Evolutionary conservation across 2,888 invertebrate genomes (phyloP).

Genomic region (Drosophila barbarae): DNA sequence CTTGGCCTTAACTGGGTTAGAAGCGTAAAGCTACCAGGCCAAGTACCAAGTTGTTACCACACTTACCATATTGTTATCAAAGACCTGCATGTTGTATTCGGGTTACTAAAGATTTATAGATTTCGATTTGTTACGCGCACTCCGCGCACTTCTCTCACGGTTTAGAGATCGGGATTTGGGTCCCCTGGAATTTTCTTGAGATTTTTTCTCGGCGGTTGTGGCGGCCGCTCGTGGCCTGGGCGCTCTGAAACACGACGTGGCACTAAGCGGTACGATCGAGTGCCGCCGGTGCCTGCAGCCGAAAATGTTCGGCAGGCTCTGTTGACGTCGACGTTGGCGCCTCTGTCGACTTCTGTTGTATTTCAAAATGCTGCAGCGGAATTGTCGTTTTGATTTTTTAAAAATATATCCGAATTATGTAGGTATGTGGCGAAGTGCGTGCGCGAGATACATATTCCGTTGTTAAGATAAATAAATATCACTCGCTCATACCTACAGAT

Average conservation of each 20-base stretch:
- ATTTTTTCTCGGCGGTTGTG: conserved; percentile 20
- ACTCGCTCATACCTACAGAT: no score
- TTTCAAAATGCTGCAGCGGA: conserved; percentile 65
- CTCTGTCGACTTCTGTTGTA: conserved; percentile 56
- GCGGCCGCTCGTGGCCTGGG: conserved; percentile 56
- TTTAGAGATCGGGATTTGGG: conserved; percentile 6
- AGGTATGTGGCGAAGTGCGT: conserved; percentile 29
- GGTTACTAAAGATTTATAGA: not conserved
- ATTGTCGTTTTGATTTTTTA: conserved; percentile 71
- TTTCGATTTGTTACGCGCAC: not conserved
- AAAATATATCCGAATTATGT: conserved; percentile 60
- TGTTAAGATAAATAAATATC: conserved; percentile 33
- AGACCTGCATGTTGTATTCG: conserved; percentile 70
- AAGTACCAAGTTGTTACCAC: conserved; percentile 36
- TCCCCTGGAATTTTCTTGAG: conserved; percentile 12
- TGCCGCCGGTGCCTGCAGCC: conserved; percentile 49
- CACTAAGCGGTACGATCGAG: conserved; percentile 61
- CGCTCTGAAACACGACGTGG: conserved; percentile 76
- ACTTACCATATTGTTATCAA: conserved; percentile 77
- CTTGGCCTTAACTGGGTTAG: conserved; percentile 63
- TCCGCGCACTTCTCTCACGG: conserved; percentile 8
- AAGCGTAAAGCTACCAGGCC: conserved; percentile 13
- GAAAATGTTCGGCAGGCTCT: conserved; percentile 12
- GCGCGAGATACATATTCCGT: conserved; percentile 21
- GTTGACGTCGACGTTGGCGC: conserved; percentile 27